A percentile compares a stretch with the other conserved stretches of the same genome.
Conservation (phyloP, 92 coral and sea anemone genomes). For the Epizoanthus illoricatus region DNA sequence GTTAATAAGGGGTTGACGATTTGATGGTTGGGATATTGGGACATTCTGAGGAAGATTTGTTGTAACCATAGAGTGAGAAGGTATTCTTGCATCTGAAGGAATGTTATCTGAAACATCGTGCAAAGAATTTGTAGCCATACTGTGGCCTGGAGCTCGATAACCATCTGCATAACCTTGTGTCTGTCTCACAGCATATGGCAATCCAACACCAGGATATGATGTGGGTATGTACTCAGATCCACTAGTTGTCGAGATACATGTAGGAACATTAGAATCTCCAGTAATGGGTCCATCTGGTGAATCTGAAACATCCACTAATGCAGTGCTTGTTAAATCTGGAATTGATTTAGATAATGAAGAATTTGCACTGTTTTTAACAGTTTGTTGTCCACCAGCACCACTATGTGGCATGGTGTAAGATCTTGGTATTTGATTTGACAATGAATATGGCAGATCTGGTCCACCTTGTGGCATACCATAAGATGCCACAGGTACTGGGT, state of each 20-base stretch:
- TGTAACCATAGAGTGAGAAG: not conserved
- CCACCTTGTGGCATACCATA: not conserved
- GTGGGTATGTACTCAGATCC: not conserved
- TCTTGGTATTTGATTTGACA: conserved; percentile 13
- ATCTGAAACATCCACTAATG: conserved; percentile 63
- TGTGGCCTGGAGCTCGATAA: not conserved
- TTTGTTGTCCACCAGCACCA: not conserved
- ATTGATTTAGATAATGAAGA: conserved; percentile 54
- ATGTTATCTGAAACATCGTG: not conserved
- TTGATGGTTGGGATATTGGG: not conserved
- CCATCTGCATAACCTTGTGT: not conserved
- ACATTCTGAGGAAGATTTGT: not conserved
- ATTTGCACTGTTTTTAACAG: conserved; percentile 26
- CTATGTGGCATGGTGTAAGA: not conserved
- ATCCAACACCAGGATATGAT: not conserved
- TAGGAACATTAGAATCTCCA: not conserved
- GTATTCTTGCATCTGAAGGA: not conserved
- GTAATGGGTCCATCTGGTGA: not conserved
- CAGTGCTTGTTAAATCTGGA: conserved; percentile 56
- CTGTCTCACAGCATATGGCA: conserved; percentile 6
- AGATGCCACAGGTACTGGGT: not conserved
- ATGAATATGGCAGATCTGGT: not conserved
- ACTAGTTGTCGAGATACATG: not conserved
- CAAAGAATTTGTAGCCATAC: not conserved
- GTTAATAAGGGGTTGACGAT: not conserved